Evolutionary conservation across 2,113 vertebrate species (phyloP), one percentile per base, ranked within the genome.

Genomic region (Nestor notabilis): DNA sequence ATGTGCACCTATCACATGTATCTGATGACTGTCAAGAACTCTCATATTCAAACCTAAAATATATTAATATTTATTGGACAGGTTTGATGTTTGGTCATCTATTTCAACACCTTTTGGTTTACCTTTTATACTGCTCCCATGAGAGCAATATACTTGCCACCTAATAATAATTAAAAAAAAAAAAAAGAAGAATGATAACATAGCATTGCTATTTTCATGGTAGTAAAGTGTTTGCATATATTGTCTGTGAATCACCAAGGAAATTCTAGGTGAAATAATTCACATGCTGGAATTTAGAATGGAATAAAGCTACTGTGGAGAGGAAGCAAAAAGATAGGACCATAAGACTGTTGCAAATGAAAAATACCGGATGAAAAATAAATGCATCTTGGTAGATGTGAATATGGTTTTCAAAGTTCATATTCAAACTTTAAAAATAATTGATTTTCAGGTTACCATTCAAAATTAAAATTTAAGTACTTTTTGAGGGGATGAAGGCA

Each of bases 201-300:
- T 78, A 13, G 1, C 17, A 81, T 83, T 50, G 25, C 7, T 97
- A 41, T 95, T 94, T 96, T 95, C 31, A 86, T 44, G 27, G 24
- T 55, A 90, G 35, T 33, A 80, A 94, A 85, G 18, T 69, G 44
- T 94, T 95, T 90, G 52, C 52, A 70, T 82, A 52, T 83, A 72
- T 94, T 91, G 56, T 64, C 61, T 58, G 9, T 93, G 55, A 94
- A 84, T 89, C 37, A 90, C 33, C 21, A 72, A 47, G 52, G 52
- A 96, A 95, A 95, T 91, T 25, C 49, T 83, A 81, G 29, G 74
- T 76, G 53, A 93, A 92, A 86, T 95, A 87, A 95, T 88, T 94
- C 4, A 11, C 7, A 60, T 52, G 11, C 5, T 92, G 72, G 47
- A 95, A 83, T 89, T 92, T 58, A 78, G 83, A 83, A 89, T 80